Evolutionary conservation across 2,797 vertebrate species (phyloP).

Genomic region (Brachymystax lenok): DNA sequence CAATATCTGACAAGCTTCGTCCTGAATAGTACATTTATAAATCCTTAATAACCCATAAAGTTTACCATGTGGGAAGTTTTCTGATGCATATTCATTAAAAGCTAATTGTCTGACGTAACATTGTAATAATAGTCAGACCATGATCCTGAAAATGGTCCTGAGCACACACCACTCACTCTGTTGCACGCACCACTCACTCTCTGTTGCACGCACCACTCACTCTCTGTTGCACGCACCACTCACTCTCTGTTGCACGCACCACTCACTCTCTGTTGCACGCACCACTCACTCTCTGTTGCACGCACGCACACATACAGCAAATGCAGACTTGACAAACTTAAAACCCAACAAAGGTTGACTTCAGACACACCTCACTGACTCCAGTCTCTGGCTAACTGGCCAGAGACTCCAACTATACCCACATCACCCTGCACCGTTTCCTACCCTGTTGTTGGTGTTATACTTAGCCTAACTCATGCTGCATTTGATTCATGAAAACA

Average conservation of each 20-base stretch:
- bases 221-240: too few relatives aligned
- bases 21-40: constrained; percentile 35
- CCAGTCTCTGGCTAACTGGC: too few relatives aligned
- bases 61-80: constrained; percentile 25
- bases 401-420: not conserved
- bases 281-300: not conserved
- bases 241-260: too few relatives aligned
- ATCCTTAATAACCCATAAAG: constrained; percentile 39
- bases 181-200: too few relatives aligned
- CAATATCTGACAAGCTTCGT: constrained; percentile 31
- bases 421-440: not conserved
- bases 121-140: constrained; percentile 43
- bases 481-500: not conserved
- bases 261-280: not conserved
- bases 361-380: not conserved
- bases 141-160: constrained; percentile 39
- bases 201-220: too few relatives aligned
- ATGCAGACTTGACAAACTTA: constrained; percentile 23
- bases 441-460: not conserved
- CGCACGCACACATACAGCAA: constrained; percentile 32
- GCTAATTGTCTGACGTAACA: constrained; percentile 48
- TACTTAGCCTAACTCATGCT: not conserved
- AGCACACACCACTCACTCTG: not conserved
- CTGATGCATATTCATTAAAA: constrained; percentile 51
- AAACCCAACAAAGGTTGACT: not conserved